Evolutionary conservation across 2,888 invertebrate species (phyloP), one percentile per base, ranked within the genome.

Genomic region (Nemoura dubitans): DNA sequence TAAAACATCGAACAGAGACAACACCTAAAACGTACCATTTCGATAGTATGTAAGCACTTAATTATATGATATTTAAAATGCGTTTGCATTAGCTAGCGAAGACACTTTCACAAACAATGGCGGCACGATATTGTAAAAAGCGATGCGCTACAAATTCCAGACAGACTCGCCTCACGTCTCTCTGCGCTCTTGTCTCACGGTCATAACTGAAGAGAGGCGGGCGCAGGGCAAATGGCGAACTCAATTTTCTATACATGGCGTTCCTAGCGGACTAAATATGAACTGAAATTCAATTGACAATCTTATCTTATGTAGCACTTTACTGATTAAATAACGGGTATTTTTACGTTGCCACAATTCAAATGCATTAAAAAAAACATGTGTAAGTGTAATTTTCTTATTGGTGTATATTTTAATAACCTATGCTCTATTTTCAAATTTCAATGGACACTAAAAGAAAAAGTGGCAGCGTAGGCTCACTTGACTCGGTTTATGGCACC

Each of bases 41-140:
- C 78, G 43, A 36, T 42, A 43, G 16, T 27, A 30, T 29, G 36
- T 30, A 42, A 27, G 59, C 77, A 86, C 78, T 28, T 26, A 43
- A 28, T 25, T 36, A 26, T 43, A 27, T 43, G 30, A 28, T 59
- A 25, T 59, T 25, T 26, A 10, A 14, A 25, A 85, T 76, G 59
- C 10, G 26, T 43, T 26, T 28, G 85, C 30, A 5, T 16, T 30
- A 59, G 27, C 81, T 25, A 82, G 81, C 25, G 30, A 80, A 28
- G 59, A 21, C 25, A 26, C 81, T 30, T 85, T 59, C 80, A 85
- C 85, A 85, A 88, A 88, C 88, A 88, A 88, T 88, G 88, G 88
- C 88, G 88, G 88, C 87, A 88, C 28, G 81, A 81, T 81, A 81
- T 59, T 16, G 59, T 59, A 59, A 21, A 59, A 21, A 59, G 59